Evolutionary conservation across 1,140 invertebrate species (phyloP).

Genomic region (Drosophila trapezifrons): DNA sequence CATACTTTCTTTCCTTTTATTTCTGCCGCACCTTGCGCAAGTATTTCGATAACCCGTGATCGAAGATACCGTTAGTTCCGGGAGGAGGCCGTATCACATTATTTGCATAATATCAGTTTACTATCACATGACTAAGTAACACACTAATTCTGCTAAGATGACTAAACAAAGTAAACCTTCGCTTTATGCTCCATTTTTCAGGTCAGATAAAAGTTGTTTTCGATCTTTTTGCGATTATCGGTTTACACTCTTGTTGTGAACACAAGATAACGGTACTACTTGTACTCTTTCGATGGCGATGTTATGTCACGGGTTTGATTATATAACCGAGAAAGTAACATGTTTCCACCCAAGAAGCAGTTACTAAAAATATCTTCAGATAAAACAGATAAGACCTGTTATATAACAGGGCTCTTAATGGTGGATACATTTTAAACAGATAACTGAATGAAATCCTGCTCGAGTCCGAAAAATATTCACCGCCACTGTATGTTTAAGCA

Average conservation of each 20-base stretch:
- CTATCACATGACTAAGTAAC: conserved; percentile 27
- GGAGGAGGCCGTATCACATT: neutral
- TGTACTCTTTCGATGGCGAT: neutral
- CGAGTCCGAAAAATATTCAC: neutral
- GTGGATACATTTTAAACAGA: conserved; percentile 1
- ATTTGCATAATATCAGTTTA: conserved; percentile 35
- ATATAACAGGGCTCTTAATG: conserved; percentile 8
- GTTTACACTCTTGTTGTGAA: conserved; percentile 12
- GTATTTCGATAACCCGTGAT: conserved; percentile 28
- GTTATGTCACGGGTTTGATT: conserved; percentile 31
- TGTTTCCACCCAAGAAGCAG: neutral
- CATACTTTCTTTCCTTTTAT: neutral
- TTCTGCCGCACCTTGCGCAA: conserved; percentile 6
- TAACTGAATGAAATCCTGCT: neutral
- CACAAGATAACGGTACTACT: conserved; percentile 30
- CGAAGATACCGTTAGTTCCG: conserved; percentile 6
- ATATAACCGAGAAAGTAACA: conserved; percentile 3
- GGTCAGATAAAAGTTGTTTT: conserved; percentile 35
- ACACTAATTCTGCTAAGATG: conserved; percentile 1
- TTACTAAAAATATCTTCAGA: neutral
- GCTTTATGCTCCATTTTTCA: conserved; percentile 24
- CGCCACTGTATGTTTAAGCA: conserved; percentile 14
- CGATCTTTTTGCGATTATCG: conserved; percentile 34
- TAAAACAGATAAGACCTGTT: conserved; percentile 5
- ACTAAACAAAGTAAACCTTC: conserved; percentile 4